Conservation (phyloP, 2,888 invertebrate genomes). For the Sericinus montela region DNA sequence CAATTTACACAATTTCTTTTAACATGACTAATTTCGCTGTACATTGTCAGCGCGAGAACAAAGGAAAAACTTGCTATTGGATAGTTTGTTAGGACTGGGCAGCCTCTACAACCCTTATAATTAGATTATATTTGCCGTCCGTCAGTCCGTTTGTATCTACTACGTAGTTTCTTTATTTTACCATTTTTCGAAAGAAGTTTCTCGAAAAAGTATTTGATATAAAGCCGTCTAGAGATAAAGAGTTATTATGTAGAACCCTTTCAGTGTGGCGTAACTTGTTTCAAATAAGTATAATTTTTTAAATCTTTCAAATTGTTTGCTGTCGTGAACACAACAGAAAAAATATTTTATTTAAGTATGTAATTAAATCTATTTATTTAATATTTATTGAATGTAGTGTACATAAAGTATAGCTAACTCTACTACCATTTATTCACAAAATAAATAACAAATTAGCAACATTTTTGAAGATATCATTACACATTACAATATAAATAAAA, state of each 20-base stretch:
- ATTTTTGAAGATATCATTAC: no score
- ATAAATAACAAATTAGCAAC: no score
- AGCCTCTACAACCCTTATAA: conserved; percentile 13
- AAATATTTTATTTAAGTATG: no score
- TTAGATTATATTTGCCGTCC: conserved; percentile 11
- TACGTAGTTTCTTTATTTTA: conserved; percentile 8
- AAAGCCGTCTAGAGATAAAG: conserved; percentile 5
- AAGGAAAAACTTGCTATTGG: not conserved
- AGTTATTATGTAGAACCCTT: conserved; percentile 2
- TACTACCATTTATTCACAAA: no score
- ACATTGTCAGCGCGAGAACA: conserved; percentile 4
- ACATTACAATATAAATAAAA: no score
- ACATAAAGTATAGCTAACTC: no score
- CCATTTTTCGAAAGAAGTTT: conserved; percentile 4
- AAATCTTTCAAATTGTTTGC: no score
- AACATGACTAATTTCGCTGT: conserved; percentile 15
- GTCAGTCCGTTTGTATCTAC: conserved; percentile 12
- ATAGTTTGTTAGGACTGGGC: conserved; percentile 1
- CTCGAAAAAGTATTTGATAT: conserved; percentile 6
- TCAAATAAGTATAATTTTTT: no score
- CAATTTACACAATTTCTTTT: not conserved
- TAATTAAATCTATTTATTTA: no score
- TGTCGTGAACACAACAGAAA: no score
- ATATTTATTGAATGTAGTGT: no score
- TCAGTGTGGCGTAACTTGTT: not conserved